Evolutionary conservation across 1,140 invertebrate species (phyloP).

Genomic region (Listronotus oregonensis): DNA sequence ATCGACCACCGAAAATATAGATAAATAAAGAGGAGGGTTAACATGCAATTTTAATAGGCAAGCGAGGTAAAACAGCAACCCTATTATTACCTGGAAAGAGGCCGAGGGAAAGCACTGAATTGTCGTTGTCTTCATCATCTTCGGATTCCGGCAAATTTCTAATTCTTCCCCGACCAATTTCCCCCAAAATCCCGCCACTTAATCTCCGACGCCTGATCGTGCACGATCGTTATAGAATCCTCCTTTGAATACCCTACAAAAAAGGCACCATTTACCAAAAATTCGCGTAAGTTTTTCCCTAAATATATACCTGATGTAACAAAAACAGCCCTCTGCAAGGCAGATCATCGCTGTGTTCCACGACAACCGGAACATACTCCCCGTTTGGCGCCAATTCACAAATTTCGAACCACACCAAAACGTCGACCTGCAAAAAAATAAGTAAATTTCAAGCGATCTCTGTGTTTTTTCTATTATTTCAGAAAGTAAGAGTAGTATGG

Average conservation of each 20-base stretch:
- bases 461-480: too few relatives aligned
- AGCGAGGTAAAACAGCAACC: too few relatives aligned
- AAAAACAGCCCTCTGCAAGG: slow-evolving; percentile 95
- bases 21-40: too few relatives aligned
- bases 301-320: slow-evolving; percentile 69
- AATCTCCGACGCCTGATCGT: slow-evolving; percentile 90
- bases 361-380: slow-evolving; percentile 95
- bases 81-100: slow-evolving; percentile 76
- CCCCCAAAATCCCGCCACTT: slow-evolving; percentile 52
- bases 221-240: slow-evolving; percentile 98
- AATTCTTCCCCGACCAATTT: slow-evolving; percentile 76
- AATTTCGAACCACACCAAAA: slow-evolving; percentile 99
- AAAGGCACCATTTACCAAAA: slow-evolving; percentile 5
- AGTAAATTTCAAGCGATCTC: too few relatives aligned
- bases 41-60: too few relatives aligned
- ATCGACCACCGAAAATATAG: too few relatives aligned
- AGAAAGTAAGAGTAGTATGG: too few relatives aligned
- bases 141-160: slow-evolving; percentile 90
- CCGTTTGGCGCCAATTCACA: slow-evolving; percentile 97
- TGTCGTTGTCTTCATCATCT: slow-evolving; percentile 88
- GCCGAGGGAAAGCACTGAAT: slow-evolving; percentile 93
- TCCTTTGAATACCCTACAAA: slow-evolving; percentile 92
- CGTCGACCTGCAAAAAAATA: slow-evolving; percentile 66
- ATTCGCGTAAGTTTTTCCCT: not conserved
- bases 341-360: slow-evolving; percentile 95